These are phyloP conservation scores for Bedellia somnulentella DNA, from an alignment of 2,888 invertebrate species.

Conservation along the genomic window DNA sequence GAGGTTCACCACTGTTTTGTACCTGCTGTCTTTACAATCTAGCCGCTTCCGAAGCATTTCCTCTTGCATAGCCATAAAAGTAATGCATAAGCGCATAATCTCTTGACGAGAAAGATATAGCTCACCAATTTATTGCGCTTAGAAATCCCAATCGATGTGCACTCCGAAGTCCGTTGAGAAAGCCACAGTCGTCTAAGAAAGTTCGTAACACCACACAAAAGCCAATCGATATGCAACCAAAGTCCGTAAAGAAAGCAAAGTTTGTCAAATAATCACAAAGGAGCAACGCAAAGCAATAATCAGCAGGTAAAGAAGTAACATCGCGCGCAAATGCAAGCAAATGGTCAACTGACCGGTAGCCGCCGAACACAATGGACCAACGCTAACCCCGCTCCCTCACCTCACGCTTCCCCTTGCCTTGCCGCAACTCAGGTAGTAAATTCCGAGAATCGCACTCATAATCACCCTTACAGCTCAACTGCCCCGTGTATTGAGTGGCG, in stretches of 20 bases:
- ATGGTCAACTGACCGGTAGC: constrained; percentile 1
- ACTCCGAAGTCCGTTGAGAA: constrained; percentile 1
- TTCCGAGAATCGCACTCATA: too few species aligned
- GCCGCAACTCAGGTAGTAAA: too few species aligned
- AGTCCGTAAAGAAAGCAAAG: constrained; percentile 1
- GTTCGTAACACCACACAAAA: constrained; percentile 1
- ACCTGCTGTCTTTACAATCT: constrained; percentile 2
- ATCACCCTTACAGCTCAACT: too few species aligned
- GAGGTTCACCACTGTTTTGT: constrained; percentile 1
- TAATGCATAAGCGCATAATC: constrained; percentile 6
- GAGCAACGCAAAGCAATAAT: too few species aligned
- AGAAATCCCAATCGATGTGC: not conserved
- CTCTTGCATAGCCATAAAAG: too few species aligned
- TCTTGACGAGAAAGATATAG: constrained; percentile 4
- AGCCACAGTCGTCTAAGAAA: constrained; percentile 1
- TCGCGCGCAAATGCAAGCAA: not conserved
- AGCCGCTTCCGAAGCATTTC: constrained; percentile 5
- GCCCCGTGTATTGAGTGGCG: too few species aligned
- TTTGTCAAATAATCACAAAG: constrained; percentile 1
- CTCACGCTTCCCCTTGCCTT: too few species aligned
- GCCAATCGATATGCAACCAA: constrained; percentile 1
- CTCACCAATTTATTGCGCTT: constrained; percentile 1
- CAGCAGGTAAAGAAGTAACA: not conserved
- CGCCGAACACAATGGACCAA: constrained; percentile 1
- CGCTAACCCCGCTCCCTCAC: too few species aligned